Conservation (phyloP, 92 coral and sea anemone species). For the Porites evermanni region DNA sequence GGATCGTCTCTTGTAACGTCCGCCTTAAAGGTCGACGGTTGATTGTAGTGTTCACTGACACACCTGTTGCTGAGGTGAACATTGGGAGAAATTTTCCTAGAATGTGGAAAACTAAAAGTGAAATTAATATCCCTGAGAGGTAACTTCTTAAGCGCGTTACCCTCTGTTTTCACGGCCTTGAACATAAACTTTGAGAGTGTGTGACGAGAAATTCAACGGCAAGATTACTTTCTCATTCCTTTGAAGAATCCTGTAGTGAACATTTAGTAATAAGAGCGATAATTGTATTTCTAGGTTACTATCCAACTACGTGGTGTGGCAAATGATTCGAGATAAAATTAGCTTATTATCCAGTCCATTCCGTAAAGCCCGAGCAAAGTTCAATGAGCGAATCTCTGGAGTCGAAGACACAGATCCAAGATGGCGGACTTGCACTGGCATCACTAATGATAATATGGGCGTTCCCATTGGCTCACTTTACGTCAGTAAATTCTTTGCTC, state of each 20-base stretch:
- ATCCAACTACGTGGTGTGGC: conserved; percentile 99
- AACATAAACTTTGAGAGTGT: not conserved
- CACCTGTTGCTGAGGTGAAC: too few relatives aligned
- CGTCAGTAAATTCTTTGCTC: conserved; percentile 80
- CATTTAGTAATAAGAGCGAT: not conserved
- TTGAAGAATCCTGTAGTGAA: not conserved
- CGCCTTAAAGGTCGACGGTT: too few relatives aligned
- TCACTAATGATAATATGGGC: conserved; percentile 97
- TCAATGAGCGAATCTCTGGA: conserved; percentile 92
- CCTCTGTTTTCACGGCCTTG: too few relatives aligned
- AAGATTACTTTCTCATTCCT: not conserved
- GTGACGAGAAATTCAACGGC: not conserved
- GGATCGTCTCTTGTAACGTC: too few relatives aligned
- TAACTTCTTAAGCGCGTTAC: too few relatives aligned
- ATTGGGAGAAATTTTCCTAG: too few relatives aligned
- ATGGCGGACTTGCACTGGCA: conserved; percentile 96
- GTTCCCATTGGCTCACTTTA: conserved; percentile 97
- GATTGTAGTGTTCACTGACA: too few relatives aligned
- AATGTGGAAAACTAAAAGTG: too few relatives aligned
- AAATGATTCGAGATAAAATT: conserved; percentile 97
- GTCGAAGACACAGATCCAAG: conserved; percentile 94
- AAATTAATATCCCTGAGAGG: too few relatives aligned
- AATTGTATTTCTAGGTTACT: conserved; percentile 64
- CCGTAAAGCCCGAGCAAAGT: conserved; percentile 91
- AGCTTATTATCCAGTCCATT: conserved; percentile 88